These are phyloP conservation scores for Sebastes iracundus DNA, from an alignment of 2,797 vertebrate genomes.

Conservation along the genomic window DNA sequence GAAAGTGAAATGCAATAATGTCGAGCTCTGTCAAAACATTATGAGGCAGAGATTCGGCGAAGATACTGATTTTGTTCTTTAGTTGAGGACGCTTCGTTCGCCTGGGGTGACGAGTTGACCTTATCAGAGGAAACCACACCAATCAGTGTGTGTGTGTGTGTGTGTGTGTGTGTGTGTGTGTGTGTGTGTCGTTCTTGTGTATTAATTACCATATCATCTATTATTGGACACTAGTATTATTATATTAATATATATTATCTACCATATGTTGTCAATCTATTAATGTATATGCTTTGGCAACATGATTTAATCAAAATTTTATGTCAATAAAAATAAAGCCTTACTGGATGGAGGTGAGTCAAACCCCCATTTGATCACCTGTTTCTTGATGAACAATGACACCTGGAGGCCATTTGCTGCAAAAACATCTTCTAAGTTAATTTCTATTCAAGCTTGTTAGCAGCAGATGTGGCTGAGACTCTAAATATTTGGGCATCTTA, in stretches of 20 bases:
- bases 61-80: neutral
- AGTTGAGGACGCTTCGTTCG: neutral
- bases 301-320: neutral
- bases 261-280: neutral
- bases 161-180: neutral
- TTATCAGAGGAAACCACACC: conserved; percentile 7
- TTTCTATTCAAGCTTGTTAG: neutral
- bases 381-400: conserved; percentile 57
- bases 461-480: neutral
- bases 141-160: neutral
- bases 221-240: neutral
- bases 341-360: neutral
- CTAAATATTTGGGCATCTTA: neutral
- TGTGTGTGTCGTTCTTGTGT: neutral
- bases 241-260: neutral
- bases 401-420: conserved; percentile 51
- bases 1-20: no score
- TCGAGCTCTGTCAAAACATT: neutral
- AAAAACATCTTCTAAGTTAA: neutral
- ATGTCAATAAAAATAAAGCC: neutral
- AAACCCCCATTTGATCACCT: neutral
- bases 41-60: neutral
- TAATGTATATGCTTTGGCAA: neutral
- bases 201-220: neutral
- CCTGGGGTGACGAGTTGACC: conserved; percentile 24